Conservation (phyloP, 2,888 invertebrate genomes). For the Coenonympha arcania region DNA sequence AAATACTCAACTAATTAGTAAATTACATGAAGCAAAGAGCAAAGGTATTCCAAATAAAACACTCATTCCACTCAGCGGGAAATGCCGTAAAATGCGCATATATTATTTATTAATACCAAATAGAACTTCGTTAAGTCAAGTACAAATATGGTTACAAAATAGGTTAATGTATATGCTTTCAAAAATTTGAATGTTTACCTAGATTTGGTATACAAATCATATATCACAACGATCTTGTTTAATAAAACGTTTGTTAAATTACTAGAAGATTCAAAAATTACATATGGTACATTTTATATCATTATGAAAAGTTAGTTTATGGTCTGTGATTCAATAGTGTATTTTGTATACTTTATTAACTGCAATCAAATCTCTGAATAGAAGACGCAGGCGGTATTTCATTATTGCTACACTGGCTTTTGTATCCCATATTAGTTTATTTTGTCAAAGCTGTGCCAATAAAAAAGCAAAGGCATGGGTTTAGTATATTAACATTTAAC, state of each 20-base stretch:
- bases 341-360: too few species aligned
- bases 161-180: slow-evolving; percentile 6
- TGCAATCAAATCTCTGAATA: too few species aligned
- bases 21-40: slow-evolving; percentile 8
- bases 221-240: neutral
- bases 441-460: too few species aligned
- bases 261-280: too few species aligned
- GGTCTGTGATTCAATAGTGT: too few species aligned
- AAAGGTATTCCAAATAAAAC: slow-evolving; percentile 3
- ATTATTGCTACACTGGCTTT: too few species aligned
- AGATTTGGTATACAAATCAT: neutral
- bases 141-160: neutral
- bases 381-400: too few species aligned
- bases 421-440: too few species aligned
- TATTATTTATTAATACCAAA: slow-evolving; percentile 2
- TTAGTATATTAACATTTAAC: too few species aligned
- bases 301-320: too few species aligned
- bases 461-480: too few species aligned
- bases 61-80: slow-evolving; percentile 3
- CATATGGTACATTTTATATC: neutral
- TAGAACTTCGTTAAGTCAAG: neutral
- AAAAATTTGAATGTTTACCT: neutral
- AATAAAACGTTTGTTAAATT: too few species aligned
- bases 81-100: slow-evolving; percentile 7
- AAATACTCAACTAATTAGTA: slow-evolving; percentile 13